Evolutionary conservation across 1,140 invertebrate genomes (phyloP).

Genomic region (Temnothorax curvispinosus): DNA sequence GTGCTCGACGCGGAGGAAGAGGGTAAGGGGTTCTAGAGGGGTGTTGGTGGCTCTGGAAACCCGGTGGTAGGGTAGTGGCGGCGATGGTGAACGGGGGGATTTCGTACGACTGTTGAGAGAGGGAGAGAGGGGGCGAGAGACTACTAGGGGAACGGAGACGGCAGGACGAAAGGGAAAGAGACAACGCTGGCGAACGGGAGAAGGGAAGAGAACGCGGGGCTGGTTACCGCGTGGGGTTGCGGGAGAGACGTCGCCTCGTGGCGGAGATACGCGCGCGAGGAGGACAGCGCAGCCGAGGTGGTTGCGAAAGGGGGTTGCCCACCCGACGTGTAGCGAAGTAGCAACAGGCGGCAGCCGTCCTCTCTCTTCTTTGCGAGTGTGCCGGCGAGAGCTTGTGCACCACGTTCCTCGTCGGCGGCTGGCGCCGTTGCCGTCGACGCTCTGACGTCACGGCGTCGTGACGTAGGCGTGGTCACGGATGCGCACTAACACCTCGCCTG

Average conservation of each 20-base stretch:
- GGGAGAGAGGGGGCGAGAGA: neutral
- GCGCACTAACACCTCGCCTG: conserved; percentile 84
- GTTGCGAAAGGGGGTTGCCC: conserved; percentile 65
- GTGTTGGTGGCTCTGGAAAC: conserved; percentile 68
- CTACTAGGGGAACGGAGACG: conserved; percentile 48
- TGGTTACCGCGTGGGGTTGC: conserved; percentile 58
- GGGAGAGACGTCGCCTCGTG: conserved; percentile 48
- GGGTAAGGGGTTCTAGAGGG: conserved; percentile 69
- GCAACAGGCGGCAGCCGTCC: conserved; percentile 80
- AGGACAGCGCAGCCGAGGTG: conserved; percentile 40
- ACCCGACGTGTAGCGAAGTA: conserved; percentile 74
- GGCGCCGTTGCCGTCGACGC: conserved; percentile 76
- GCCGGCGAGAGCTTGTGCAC: conserved; percentile 70
- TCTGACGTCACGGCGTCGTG: conserved; percentile 83
- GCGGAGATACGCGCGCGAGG: conserved; percentile 16
- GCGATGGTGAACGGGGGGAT: conserved; percentile 69
- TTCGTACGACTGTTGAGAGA: conserved; percentile 56
- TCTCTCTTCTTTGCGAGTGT: conserved; percentile 72
- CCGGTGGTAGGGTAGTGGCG: conserved; percentile 68
- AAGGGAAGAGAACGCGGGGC: conserved; percentile 2
- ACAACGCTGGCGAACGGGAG: neutral
- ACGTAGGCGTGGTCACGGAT: conserved; percentile 85
- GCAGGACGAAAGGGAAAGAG: neutral
- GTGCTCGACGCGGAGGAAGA: conserved; percentile 50
- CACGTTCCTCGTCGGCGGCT: conserved; percentile 77